Conservation (phyloP, 2,113 vertebrate genomes). For the Dasyornis broadbenti region DNA sequence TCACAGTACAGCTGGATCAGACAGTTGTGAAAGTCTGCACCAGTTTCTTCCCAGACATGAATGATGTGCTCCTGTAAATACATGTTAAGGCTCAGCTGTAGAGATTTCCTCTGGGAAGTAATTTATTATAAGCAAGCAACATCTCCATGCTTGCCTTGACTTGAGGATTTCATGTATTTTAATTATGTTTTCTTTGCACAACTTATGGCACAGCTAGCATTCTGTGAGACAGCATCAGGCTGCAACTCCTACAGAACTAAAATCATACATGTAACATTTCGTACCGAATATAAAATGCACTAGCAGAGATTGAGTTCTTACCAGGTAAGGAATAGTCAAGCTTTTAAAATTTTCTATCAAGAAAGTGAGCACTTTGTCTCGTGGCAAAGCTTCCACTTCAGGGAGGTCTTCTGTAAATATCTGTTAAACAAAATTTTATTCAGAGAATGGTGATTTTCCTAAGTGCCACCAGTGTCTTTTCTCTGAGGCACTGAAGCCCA, state of each 20-base stretch:
- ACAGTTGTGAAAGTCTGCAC: slow-evolving; percentile 90
- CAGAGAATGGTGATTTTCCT: not conserved
- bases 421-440: slow-evolving; percentile 68
- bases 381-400: slow-evolving; percentile 90
- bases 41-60: slow-evolving; percentile 86
- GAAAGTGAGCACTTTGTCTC: slow-evolving; percentile 87
- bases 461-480: not conserved
- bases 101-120: not conserved
- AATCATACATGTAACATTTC: not conserved
- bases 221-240: not conserved
- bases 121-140: not conserved
- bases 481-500: not conserved
- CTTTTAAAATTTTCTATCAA: slow-evolving; percentile 90
- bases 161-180: not conserved
- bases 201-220: not conserved
- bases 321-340: slow-evolving; percentile 90
- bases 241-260: not conserved
- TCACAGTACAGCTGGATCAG: slow-evolving; percentile 95
- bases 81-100: not conserved
- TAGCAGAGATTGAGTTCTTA: slow-evolving; percentile 41
- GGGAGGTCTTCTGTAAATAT: slow-evolving; percentile 97
- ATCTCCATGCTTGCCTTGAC: not conserved
- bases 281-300: not conserved
- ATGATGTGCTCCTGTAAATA: slow-evolving; percentile 86
- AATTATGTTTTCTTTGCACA: not conserved